Percentiles rank a stretch among this genome's conserved stretches.
Evolutionary conservation across 2,113 vertebrate species (phyloP).

Genomic region (Lates calcarifer): DNA sequence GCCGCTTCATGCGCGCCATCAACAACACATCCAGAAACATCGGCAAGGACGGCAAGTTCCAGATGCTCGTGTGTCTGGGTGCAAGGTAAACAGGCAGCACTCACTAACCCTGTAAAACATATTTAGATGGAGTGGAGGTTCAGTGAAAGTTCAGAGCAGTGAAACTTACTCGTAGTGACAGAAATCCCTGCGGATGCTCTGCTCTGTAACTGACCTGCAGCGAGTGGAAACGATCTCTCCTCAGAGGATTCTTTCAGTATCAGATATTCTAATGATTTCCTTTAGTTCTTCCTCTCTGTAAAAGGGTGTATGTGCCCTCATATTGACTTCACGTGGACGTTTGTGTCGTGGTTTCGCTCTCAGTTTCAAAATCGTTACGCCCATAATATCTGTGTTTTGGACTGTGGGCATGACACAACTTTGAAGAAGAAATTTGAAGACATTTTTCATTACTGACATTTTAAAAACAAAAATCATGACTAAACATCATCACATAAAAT

Average conservation of each 20-base stretch:
- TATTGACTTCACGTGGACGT: not conserved
- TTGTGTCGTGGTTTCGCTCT: not conserved
- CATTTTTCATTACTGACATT: too few relatives aligned
- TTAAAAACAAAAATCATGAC: too few relatives aligned
- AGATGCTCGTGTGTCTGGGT: slow-evolving; percentile 98
- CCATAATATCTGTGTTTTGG: too few relatives aligned
- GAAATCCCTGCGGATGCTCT: not conserved
- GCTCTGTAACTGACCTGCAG: slow-evolving; percentile 1
- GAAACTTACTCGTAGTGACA: not conserved
- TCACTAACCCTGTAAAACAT: not conserved
- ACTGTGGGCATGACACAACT: too few relatives aligned
- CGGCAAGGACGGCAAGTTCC: slow-evolving; percentile 99
- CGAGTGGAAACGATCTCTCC: slow-evolving; percentile 21
- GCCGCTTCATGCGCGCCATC: slow-evolving; percentile 95
- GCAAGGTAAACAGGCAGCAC: slow-evolving; percentile 87
- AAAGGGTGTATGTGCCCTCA: not conserved
- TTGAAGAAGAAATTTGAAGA: too few relatives aligned
- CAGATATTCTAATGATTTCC: slow-evolving; percentile 35
- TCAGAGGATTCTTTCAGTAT: slow-evolving; percentile 14
- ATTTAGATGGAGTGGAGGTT: not conserved
- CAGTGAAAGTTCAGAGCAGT: not conserved
- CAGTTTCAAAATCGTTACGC: too few relatives aligned
- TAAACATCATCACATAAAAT: too few relatives aligned
- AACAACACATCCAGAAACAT: slow-evolving; percentile 96
- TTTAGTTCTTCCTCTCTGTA: not conserved